A percentile compares a stretch with the other conserved stretches of the same genome.
Evolutionary conservation across 2,888 invertebrate species (phyloP).

Genomic region (Xanthia togata): DNA sequence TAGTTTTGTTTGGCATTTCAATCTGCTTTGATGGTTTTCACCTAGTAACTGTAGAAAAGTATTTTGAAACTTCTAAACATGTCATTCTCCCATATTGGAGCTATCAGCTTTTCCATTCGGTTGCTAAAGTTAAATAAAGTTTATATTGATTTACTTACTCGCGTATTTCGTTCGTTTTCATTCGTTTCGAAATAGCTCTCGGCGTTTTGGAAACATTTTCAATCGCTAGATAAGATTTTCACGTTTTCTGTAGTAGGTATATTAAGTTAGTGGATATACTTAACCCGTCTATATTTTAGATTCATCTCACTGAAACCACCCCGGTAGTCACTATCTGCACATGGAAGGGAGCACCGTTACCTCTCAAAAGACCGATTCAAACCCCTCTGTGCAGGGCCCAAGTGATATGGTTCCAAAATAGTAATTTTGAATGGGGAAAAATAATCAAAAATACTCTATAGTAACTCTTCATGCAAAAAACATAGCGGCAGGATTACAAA

Average conservation of each 20-base stretch:
- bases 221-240: neutral
- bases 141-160: constrained; percentile 21
- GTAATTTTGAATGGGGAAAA: neutral
- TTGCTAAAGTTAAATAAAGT: constrained; percentile 27
- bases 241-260: neutral
- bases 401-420: neutral
- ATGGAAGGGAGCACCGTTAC: neutral
- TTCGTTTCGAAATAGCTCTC: constrained; percentile 5
- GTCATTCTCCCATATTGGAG: neutral
- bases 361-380: neutral
- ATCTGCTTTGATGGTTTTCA: neutral
- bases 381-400: neutral
- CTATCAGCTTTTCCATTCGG: constrained; percentile 13
- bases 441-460: neutral
- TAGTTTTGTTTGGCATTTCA: neutral
- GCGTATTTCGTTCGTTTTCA: neutral
- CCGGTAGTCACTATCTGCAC: neutral
- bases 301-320: neutral
- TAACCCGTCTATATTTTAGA: too few relatives aligned
- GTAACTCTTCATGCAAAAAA: constrained; percentile 1
- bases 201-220: constrained; percentile 11
- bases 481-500: neutral
- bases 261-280: neutral
- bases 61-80: constrained; percentile 6
- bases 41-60: neutral